phyloP scores from a whole-genome alignment of 2,797 vertebrate genomes.

The Enteromius anoplus region DNA sequence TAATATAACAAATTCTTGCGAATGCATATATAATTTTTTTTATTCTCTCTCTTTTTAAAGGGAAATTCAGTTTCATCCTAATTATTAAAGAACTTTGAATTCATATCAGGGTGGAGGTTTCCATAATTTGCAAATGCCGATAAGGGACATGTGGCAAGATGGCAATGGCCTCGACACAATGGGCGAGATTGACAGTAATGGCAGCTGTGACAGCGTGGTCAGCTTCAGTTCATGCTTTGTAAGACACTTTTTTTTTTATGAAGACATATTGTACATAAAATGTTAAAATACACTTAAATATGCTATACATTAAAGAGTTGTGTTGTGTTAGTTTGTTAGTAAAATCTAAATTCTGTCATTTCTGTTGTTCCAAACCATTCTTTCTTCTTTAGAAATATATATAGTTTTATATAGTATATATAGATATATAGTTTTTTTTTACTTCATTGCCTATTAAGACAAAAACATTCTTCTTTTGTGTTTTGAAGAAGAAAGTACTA shows the following conservation, averaged over 20 bases:
- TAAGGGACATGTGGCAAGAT: conserved; percentile 82
- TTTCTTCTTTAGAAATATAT: background rate
- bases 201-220: conserved; percentile 86
- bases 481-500: background rate
- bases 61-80: conserved; percentile 6
- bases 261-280: background rate
- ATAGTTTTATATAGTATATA: no score
- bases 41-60: background rate
- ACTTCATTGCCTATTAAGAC: background rate
- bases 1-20: background rate
- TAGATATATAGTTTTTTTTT: background rate
- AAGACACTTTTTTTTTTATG: conserved; percentile 24
- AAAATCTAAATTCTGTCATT: background rate
- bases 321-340: background rate
- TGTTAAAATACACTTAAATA: background rate
- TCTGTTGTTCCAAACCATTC: background rate
- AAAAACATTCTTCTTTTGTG: background rate
- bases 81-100: conserved; percentile 1
- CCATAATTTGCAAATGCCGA: conserved; percentile 80
- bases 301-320: background rate
- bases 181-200: conserved; percentile 73
- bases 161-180: conserved; percentile 73
- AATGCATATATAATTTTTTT: background rate
- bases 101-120: background rate
- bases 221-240: conserved; percentile 81